Evolutionary conservation across 2,113 vertebrate genomes (phyloP), one percentile per base, ranked within the genome.

Genomic region (Propithecus coquereli): DNA sequence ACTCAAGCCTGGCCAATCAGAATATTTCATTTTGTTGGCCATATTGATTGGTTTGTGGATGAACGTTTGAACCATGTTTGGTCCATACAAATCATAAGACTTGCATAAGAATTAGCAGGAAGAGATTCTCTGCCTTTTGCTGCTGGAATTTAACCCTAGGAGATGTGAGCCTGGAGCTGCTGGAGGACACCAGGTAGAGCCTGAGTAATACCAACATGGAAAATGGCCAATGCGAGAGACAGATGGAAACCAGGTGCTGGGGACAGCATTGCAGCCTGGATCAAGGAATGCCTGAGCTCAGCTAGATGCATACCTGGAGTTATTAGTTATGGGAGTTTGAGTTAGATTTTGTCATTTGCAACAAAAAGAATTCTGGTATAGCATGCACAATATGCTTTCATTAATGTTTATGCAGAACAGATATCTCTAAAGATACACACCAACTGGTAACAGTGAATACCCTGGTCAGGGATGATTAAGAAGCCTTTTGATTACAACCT

Each of bases 321-420:
- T 83, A 30, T 90, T 83, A 77, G 87, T 47, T 84, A 70, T 23
- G 3, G 87, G 45, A 88, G 40, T 47, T 84, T 86, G 30, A 76
- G 18, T 91, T 94, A 71, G 73, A 27, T 71, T 97, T 97, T 86
- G n/a, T 92, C 57, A 40, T 79, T 88, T 85, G 50, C 10, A 61
- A 18, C 14, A 68, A 40, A 93, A 68, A 59, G 8, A 43, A 27
- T 84, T 95, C 8, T 81, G 59, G 57, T 45, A 50, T 1, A 37
- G 47, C 5, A 50, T 14, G 9, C 25, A n/a, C 14, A 80, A 25
- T 65, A 90, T 74, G 43, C 50, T 96, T 84, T 96, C 57, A 61
- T 86, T 40, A 45, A 22, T 65, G 43, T 84, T 82, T 92, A 40
- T 90, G 32, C 16, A 22, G 34, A 61, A 76, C 8, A 80, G 50